Base-by-base conservation (phyloP, 1,140 invertebrate genomes). In the Andrena cerasifolii region DNA sequence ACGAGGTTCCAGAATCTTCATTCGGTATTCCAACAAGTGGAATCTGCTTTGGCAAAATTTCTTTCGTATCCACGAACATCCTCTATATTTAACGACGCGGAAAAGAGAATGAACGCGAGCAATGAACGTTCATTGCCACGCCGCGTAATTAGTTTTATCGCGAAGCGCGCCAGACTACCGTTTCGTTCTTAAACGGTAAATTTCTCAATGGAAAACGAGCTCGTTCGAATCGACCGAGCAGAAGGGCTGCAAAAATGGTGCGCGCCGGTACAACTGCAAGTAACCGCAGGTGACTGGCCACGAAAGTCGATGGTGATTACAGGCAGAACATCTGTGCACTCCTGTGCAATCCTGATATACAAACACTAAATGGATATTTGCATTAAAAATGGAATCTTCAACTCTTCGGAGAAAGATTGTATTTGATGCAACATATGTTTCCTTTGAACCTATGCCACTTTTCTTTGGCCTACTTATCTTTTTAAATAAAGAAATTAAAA, bases 191-290 rank as follows among this genome's bases (percentile, higher is more conserved):
- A 33, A 79, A 83, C 81, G 79, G 58, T 85, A 80, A 76, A 61
- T 6, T 49, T 85, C 76, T 80, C 80, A 67, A 58, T 75, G 79
- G 79, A 80, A 83, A 76, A 80, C 66, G 31, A 70, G 61, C 66
- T 78, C 58, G 78, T 77, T 83, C 75, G 56, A 78, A 72, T 85
- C 71, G 79, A 67, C 61, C 54, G 58, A 67, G 47, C 65, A 72
- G 81, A 77, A 83, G 86, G 79, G 49, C 67, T 51, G 76, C 80
- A 58, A 82, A n/a, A 65, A 74, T 71, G 65, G 58, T 71, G 80
- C 54, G 70, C 72, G 36, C 40, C 33, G 62, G 56, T 40, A n/a
- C 21, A 12, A n/a, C 43, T 31, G 14, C 16, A 3, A 1, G 0
- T 7, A 7, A 65, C 10, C 10, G 3, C 36, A n/a, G n/a, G n/a